A percentile compares a stretch with the other conserved stretches of the same genome.
These are phyloP conservation scores for Diadumene lineata DNA, from an alignment of 92 coral and sea anemone species.

Conservation along the genomic window DNA sequence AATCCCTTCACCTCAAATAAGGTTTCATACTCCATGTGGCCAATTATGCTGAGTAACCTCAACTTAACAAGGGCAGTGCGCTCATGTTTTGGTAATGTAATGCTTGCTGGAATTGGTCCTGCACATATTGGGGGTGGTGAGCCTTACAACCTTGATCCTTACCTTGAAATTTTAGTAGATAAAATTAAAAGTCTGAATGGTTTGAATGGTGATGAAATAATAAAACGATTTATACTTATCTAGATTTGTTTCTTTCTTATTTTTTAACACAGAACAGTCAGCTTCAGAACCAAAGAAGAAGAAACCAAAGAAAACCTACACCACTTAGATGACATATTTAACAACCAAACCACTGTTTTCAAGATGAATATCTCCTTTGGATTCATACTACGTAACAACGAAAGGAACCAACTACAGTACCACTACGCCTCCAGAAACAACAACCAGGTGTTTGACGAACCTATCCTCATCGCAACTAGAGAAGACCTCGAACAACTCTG, in stretches of 20 bases:
- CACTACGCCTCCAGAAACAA: too few relatives aligned
- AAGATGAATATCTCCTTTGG: too few relatives aligned
- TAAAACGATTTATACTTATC: neutral
- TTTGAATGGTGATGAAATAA: neutral
- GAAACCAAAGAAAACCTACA: neutral
- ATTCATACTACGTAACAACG: too few relatives aligned
- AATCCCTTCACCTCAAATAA: slow-evolving; percentile 39
- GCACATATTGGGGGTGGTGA: slow-evolving; percentile 17
- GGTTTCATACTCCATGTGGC: slow-evolving; percentile 39
- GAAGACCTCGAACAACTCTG: too few relatives aligned
- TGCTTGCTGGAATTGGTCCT: slow-evolving; percentile 35
- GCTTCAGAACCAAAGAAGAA: neutral
- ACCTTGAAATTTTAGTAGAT: slow-evolving; percentile 21
- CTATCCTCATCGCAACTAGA: too few relatives aligned
- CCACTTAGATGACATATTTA: too few relatives aligned
- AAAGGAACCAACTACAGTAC: too few relatives aligned
- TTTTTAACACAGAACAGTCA: slow-evolving; percentile 2
- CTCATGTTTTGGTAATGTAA: neutral
- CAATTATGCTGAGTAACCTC: slow-evolving; percentile 11
- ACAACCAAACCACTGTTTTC: too few relatives aligned
- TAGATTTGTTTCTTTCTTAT: slow-evolving; percentile 6
- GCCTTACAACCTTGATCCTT: slow-evolving; percentile 29
- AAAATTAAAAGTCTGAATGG: slow-evolving; percentile 6
- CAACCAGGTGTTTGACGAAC: too few relatives aligned
- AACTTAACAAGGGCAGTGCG: slow-evolving; percentile 11